Percentiles rank a stretch among this genome's conserved stretches.
phyloP scores from a whole-genome alignment of 2,888 invertebrate genomes.

The Griposia aprilina region DNA sequence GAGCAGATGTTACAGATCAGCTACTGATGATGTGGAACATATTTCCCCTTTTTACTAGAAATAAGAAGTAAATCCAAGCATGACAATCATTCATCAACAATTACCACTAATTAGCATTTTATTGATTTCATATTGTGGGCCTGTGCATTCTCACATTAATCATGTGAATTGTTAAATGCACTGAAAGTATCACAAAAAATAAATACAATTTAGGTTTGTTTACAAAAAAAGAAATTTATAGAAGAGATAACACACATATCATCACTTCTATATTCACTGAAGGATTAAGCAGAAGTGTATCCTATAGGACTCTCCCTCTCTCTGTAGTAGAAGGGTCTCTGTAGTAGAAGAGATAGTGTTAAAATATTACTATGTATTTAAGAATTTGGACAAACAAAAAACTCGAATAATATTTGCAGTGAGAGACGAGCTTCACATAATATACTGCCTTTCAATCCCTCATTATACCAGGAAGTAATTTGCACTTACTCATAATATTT shows the following conservation, averaged over 20 bases:
- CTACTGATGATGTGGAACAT: background rate
- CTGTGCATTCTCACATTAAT: background rate
- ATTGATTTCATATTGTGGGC: background rate
- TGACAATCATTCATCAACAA: background rate
- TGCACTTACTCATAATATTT: background rate
- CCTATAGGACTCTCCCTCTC: background rate
- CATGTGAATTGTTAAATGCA: constrained; percentile 5
- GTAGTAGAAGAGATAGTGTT: background rate
- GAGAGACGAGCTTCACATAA: background rate
- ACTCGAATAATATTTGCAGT: background rate
- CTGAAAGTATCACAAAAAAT: background rate
- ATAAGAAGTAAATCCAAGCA: constrained; percentile 8
- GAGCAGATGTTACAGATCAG: background rate
- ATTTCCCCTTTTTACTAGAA: background rate
- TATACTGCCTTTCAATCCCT: constrained; percentile 3
- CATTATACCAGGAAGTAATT: constrained; percentile 1
- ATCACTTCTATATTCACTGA: background rate
- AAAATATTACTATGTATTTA: background rate
- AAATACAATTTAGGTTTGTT: no score
- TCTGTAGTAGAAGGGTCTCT: no score
- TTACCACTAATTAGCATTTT: background rate
- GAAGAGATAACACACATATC: background rate
- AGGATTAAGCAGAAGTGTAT: background rate
- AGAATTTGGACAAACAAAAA: background rate
- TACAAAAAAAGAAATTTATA: background rate